Base-by-base conservation (phyloP, 2,113 vertebrate species). In the Alouatta palliata region DNA sequence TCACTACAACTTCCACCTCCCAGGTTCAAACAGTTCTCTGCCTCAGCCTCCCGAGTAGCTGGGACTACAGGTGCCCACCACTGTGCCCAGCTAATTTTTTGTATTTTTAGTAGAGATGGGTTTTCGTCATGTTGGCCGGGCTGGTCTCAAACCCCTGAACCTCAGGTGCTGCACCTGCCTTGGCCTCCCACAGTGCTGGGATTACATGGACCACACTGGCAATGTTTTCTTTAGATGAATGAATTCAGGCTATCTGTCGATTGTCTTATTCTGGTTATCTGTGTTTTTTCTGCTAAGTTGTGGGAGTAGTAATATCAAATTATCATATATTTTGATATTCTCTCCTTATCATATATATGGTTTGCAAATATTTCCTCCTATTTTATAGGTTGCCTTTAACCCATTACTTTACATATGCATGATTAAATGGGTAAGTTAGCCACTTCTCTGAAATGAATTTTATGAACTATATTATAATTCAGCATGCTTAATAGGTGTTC, bases 381-480 rank as follows among this genome's bases (percentile, higher is more conserved):
- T 70, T 79, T 25, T 21, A 8, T 47, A 37, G 43, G 35, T 49
- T 71, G 61, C 10, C 58, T 81, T 35, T 43, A 64, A n/a, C 73
- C 54, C 49, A 86, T 19, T 66, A 12, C 40, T 76, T 66, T 32
- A 40, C 30, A 77, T 52, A 73, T 54, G 30, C 13, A 11, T 76
- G 83, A 89, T 56, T 66, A 16, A 64, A 64, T 13, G 16, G 27
- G 71, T 66, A 23, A 61, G 35, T 35, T 25, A 40, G 25, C 49
- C 81, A n/a, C 66, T 54, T 85, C 90, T 96, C 90, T 93, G 93
- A 93, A 93, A 86, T 56, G 37, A 81, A 70, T 91, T 85, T 64
- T 64, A 35, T 76, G 79, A 91, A 49, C 58, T 40, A 2, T n/a
- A n/a, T 35, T 52, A 25, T 16, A 64, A 40, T 54, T 80, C n/a